Conservation (phyloP, 2,888 invertebrate genomes). For the Idaea aversata region DNA sequence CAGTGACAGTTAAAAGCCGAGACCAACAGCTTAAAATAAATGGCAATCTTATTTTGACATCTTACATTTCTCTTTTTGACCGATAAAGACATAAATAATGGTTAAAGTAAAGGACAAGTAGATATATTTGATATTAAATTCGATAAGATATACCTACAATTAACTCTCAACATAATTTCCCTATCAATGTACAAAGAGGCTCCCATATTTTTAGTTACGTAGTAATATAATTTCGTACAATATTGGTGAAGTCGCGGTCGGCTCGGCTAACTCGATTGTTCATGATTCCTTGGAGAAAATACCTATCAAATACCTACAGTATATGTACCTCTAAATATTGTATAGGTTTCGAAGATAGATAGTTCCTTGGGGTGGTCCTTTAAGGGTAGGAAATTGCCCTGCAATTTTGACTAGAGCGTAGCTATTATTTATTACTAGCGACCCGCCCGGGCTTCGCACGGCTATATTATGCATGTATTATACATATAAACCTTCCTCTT, state of each 20-base stretch:
- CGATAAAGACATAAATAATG: too few species aligned
- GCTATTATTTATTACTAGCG: background rate
- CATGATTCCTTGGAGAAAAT: background rate
- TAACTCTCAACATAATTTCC: background rate
- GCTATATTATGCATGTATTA: too few species aligned
- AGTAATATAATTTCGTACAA: background rate
- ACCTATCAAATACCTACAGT: background rate
- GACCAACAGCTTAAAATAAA: too few species aligned
- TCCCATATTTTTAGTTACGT: background rate
- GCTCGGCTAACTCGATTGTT: background rate
- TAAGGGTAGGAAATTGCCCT: background rate
- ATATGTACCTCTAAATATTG: background rate
- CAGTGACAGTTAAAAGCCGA: too few species aligned
- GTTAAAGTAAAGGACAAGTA: too few species aligned
- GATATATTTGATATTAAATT: background rate
- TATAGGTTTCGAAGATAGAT: background rate
- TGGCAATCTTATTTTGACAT: too few species aligned
- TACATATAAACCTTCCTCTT: too few species aligned
- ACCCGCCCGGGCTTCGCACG: too few species aligned
- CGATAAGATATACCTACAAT: background rate
- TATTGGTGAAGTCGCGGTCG: background rate
- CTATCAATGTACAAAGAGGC: background rate
- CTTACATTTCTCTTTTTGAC: too few species aligned
- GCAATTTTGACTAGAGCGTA: background rate
- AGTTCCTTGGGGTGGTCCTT: background rate